Evolutionary conservation across 2,888 invertebrate genomes (phyloP), one percentile per base, ranked within the genome.

Genomic region (Nycteola revayana): DNA sequence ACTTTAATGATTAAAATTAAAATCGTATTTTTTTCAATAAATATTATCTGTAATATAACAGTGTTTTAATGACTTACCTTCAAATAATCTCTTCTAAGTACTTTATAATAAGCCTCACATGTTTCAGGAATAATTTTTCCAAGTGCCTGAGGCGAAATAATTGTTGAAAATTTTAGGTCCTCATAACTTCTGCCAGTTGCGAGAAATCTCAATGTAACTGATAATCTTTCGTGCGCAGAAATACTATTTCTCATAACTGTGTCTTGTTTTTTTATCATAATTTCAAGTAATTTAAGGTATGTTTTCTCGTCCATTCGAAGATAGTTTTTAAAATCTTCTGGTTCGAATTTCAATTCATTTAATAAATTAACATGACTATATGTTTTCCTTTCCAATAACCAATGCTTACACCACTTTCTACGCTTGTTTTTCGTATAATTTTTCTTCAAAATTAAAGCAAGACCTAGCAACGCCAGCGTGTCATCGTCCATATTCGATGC

Each of bases 401-500:
- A n/a, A n/a, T n/a, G n/a, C n/a, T n/a, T n/a, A n/a, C n/a, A n/a
- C n/a, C 42, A 45, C 38, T 37, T 40, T 36, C 17, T 45, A 36
- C 36, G 26, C 34, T 36, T 34, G n/a, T n/a, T 25, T 47, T 40
- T 38, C 17, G 36, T 41, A 37, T 43, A 20, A 17, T 48, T 38
- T 30, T 10, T 44, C n/a, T n/a, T n/a, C n/a, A n/a, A n/a, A n/a
- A n/a, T n/a, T n/a, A n/a, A n/a, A n/a, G n/a, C n/a, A n/a, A n/a
- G n/a, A n/a, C n/a, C n/a, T n/a, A n/a, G n/a, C n/a, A n/a, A n/a
- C n/a, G n/a, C n/a, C n/a, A n/a, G 37, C 38, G 40, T 14, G 42
- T 50, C 34, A 46, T 54, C 42, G 27, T 42, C 42, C 33, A 14
- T 37, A 41, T 25, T 51, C 42, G 42, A 53, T 42, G 33, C 35